phyloP scores from a whole-genome alignment of 2,888 invertebrate genomes.

The Philereme transversata region DNA sequence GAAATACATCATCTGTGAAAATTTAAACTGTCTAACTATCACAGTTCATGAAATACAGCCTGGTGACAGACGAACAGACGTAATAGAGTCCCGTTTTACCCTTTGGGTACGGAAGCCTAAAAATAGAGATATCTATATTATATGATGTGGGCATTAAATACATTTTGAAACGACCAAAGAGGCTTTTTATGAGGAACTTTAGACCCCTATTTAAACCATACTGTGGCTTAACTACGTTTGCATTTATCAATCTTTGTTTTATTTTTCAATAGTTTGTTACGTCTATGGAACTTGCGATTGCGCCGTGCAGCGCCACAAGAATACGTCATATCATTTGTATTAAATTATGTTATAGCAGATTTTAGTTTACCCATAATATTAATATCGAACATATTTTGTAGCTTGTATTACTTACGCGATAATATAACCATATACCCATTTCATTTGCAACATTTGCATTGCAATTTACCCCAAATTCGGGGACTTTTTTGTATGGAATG shows the following conservation, averaged over 20 bases:
- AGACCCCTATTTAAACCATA: too few species aligned
- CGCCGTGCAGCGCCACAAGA: conserved; percentile 78
- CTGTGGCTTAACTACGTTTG: too few species aligned
- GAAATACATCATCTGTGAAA: too few species aligned
- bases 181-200: too few species aligned
- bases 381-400: conserved; percentile 59
- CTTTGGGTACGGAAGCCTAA: too few species aligned
- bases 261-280: conserved; percentile 46
- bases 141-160: too few species aligned
- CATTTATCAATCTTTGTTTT: conserved; percentile 15
- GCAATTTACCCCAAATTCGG: conserved; percentile 57
- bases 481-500: conserved; percentile 83
- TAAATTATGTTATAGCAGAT: conserved; percentile 71
- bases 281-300: conserved; percentile 57
- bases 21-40: too few species aligned
- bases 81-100: too few species aligned
- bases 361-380: conserved; percentile 68
- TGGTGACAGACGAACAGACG: too few species aligned
- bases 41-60: too few species aligned
- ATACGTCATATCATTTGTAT: conserved; percentile 85
- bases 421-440: conserved; percentile 53
- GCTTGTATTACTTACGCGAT: conserved; percentile 48
- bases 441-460: conserved; percentile 48
- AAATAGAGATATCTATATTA: too few species aligned
- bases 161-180: too few species aligned